Base-by-base conservation (phyloP, 1,140 invertebrate genomes). In the Nasonia giraulti region DNA sequence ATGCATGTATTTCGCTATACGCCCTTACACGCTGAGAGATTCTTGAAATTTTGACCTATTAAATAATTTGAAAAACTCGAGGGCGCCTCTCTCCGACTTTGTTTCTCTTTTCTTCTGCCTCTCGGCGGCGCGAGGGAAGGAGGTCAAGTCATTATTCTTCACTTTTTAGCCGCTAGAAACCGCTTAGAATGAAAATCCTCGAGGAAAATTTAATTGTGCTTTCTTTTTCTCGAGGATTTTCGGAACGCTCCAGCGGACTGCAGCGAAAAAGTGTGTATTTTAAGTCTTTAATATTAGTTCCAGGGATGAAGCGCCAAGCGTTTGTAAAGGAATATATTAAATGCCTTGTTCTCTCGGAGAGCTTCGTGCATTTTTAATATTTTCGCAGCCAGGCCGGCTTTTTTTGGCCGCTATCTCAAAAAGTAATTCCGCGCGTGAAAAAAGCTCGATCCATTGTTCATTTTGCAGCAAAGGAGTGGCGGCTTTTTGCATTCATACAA, bases 181-280 rank as follows among this genome's bases (percentile, higher is more conserved):
- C 20, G 27, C 33, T 62, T 11, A 40, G 17, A 75, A 75, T 82
- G 73, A 82, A 82, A 66, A 76, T 82, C 44, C 71, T 71, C 47
- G 27, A 82, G 80, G 55, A 74, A 73, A 27, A 82, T 75, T 74
- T 75, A 82, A 82, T 76, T 66, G 81, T 62, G 33, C 73, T 62
- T 82, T 31, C 73, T 76, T 44, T 66, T 55, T 12, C 33, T 66
- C 1, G 37, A 33, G 33, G 31, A 82, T 75, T 76, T 82, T 76
- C 55, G n/a, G 73, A 82, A 50, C 44, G 40, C 75, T 82, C n/a
- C n/a, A 31, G 14, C 20, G 17, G 55, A 82, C 50, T 82, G 17
- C 55, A n/a, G 33, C 27, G n/a, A 82, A 66, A 66, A 62, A 69
- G 73, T 47, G 75, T 80, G 40, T 55, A 66, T 82, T 76, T 75